Conservation (phyloP, 2,888 invertebrate species). For the Liopterus haemorrhoidalis region DNA sequence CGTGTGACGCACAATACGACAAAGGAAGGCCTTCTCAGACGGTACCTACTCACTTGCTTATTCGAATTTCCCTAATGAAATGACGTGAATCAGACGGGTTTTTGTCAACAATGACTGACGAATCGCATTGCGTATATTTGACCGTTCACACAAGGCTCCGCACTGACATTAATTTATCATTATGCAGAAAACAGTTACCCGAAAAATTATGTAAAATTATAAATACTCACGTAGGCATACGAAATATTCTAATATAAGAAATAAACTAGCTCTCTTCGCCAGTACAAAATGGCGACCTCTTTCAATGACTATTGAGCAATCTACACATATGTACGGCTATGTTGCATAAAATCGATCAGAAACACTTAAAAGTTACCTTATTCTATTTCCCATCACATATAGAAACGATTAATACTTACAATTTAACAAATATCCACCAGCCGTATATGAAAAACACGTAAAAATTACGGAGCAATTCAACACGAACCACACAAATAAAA, state of each 20-base stretch:
- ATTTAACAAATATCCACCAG: slow-evolving; percentile 18
- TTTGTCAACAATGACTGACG: slow-evolving; percentile 23
- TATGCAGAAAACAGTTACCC: slow-evolving; percentile 1
- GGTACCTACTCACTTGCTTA: too few relatives aligned
- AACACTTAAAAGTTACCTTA: background rate
- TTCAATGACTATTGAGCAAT: slow-evolving; percentile 21
- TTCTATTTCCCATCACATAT: background rate
- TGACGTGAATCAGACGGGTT: too few relatives aligned
- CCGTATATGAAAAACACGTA: slow-evolving; percentile 17
- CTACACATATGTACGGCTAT: slow-evolving; percentile 15
- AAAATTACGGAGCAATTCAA: slow-evolving; percentile 21
- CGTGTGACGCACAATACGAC: too few relatives aligned
- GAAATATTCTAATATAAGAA: slow-evolving; percentile 14
- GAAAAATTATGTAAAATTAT: background rate
- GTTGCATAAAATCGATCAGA: slow-evolving; percentile 1
- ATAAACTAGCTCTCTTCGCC: slow-evolving; percentile 20
- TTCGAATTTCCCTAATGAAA: too few relatives aligned
- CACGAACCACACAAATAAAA: slow-evolving; percentile 21
- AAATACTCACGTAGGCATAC: background rate
- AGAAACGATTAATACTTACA: slow-evolving; percentile 14
- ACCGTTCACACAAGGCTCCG: slow-evolving; percentile 2
- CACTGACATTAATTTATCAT: slow-evolving; percentile 12
- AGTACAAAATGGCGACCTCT: slow-evolving; percentile 22
- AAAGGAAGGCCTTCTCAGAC: too few relatives aligned
- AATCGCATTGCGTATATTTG: slow-evolving; percentile 19